Evolutionary conservation across 2,113 vertebrate species (phyloP).

Genomic region (Orycteropus afer): DNA sequence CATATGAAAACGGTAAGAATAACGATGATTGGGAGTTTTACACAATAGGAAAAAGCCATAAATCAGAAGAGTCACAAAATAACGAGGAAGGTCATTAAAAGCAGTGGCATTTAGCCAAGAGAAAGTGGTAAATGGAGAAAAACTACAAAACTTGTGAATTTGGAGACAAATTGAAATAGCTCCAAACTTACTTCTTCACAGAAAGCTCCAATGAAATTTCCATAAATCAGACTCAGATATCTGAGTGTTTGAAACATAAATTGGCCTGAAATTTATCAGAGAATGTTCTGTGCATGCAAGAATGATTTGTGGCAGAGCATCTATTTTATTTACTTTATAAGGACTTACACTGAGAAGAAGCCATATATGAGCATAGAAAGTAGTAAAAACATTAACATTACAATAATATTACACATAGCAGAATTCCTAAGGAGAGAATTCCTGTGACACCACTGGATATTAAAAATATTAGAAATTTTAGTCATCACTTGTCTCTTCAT

Average conservation of each 20-base stretch:
- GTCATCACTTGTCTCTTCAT: background rate
- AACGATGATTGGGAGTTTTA: background rate
- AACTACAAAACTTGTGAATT: background rate
- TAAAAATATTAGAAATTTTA: background rate
- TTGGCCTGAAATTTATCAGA: background rate
- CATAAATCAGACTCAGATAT: background rate
- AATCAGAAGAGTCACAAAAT: constrained; percentile 17
- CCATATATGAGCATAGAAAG: background rate
- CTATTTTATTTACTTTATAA: constrained; percentile 36
- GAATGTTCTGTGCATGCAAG: constrained; percentile 23
- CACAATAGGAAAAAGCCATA: background rate
- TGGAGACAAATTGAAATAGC: background rate
- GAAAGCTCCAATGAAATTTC: background rate
- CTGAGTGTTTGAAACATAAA: background rate
- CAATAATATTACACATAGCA: background rate
- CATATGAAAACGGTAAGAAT: constrained; percentile 54
- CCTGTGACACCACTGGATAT: background rate
- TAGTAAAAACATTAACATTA: background rate
- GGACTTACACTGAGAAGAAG: background rate
- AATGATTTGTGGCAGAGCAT: constrained; percentile 17
- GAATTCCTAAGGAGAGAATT: constrained; percentile 29
- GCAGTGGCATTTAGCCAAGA: background rate
- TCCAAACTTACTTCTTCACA: background rate
- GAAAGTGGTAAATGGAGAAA: background rate
- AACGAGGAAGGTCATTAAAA: background rate